Evolutionary conservation across 2,888 invertebrate species (phyloP).

Genomic region (Gari tellinella): DNA sequence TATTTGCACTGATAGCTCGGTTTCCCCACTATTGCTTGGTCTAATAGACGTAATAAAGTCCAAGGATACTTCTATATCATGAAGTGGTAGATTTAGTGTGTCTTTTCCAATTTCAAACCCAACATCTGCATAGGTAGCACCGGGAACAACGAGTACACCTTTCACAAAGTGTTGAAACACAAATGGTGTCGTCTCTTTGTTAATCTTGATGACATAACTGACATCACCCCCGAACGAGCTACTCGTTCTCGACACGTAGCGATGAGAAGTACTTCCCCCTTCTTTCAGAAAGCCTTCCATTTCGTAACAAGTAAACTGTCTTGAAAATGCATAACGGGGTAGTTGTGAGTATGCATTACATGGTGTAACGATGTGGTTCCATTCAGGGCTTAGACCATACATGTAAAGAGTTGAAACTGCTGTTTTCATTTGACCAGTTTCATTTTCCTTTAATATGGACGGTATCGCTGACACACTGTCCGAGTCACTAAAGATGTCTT

Average conservation of each 20-base stretch:
- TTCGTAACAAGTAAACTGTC: too few relatives aligned
- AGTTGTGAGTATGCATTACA: too few relatives aligned
- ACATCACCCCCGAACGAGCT: too few relatives aligned
- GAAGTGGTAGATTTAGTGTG: background rate
- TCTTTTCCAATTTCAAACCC: slow-evolving; percentile 44
- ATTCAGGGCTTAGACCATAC: slow-evolving; percentile 29
- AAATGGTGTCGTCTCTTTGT: slow-evolving; percentile 49
- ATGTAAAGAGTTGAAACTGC: slow-evolving; percentile 18
- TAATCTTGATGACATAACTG: slow-evolving; percentile 16
- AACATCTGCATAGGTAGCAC: slow-evolving; percentile 56
- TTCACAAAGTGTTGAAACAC: slow-evolving; percentile 60
- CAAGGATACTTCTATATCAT: background rate
- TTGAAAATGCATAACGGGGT: slow-evolving; percentile 61
- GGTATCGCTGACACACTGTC: slow-evolving; percentile 18
- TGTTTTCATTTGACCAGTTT: slow-evolving; percentile 12
- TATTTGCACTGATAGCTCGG: too few relatives aligned
- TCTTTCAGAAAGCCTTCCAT: too few relatives aligned
- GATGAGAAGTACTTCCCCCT: too few relatives aligned
- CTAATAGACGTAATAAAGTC: slow-evolving; percentile 7
- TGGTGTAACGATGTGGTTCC: background rate
- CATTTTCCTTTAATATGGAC: slow-evolving; percentile 33
- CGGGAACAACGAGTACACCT: slow-evolving; percentile 52
- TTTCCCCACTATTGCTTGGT: background rate
- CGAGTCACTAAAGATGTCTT: slow-evolving; percentile 37
- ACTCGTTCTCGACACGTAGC: too few relatives aligned